These are phyloP conservation scores for Pelobates cultripes DNA, from an alignment of 2,797 vertebrate species.

Conservation along the genomic window DNA sequence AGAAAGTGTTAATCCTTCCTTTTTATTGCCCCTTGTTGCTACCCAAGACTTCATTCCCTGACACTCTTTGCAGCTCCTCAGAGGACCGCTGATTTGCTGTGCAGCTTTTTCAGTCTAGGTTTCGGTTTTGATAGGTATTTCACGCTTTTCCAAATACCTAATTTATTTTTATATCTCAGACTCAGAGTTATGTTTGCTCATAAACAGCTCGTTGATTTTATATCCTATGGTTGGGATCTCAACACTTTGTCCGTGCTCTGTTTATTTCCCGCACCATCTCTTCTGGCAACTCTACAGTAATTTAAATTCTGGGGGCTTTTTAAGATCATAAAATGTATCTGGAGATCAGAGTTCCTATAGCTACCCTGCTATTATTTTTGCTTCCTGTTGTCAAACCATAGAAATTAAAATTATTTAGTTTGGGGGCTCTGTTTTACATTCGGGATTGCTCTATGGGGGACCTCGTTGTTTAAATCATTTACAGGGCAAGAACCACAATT, in stretches of 20 bases:
- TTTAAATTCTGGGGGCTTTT: not conserved
- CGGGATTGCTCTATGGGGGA: too few relatives aligned
- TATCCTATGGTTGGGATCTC: conserved; percentile 12
- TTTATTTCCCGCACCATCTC: conserved; percentile 2
- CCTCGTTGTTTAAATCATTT: too few relatives aligned
- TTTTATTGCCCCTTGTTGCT: not conserved
- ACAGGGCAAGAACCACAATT: too few relatives aligned
- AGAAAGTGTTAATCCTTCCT: conserved; percentile 18
- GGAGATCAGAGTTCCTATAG: not conserved
- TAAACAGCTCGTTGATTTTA: conserved; percentile 46
- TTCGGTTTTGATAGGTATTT: conserved; percentile 46
- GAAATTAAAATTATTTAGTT: too few relatives aligned
- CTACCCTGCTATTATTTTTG: not conserved
- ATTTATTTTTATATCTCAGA: conserved; percentile 43
- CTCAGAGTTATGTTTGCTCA: conserved; percentile 38
- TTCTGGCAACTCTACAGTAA: not conserved
- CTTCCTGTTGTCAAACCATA: not conserved
- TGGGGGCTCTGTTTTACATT: too few relatives aligned
- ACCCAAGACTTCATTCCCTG: conserved; percentile 3
- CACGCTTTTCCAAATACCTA: conserved; percentile 44
- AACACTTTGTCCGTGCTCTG: conserved; percentile 22
- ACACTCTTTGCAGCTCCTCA: conserved; percentile 30
- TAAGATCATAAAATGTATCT: not conserved
- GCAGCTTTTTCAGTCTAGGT: conserved; percentile 13
- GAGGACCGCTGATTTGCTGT: conserved; percentile 33